Evolutionary conservation across 2,888 invertebrate species (phyloP).

Genomic region (Rotaria magnacalcarata): DNA sequence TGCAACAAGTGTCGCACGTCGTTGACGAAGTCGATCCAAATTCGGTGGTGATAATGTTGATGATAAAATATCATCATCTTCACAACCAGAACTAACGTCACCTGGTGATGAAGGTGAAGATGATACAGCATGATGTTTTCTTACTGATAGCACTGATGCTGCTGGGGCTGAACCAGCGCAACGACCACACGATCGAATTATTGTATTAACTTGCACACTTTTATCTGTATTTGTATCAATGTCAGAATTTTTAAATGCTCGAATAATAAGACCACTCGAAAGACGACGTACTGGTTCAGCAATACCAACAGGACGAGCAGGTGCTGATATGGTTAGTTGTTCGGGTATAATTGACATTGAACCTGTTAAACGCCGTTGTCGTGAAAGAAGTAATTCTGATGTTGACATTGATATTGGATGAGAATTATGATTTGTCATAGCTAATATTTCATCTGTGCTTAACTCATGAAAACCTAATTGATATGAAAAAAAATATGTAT

Average conservation of each 20-base stretch:
- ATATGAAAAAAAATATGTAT: background rate
- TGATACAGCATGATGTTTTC: background rate
- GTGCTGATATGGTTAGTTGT: background rate
- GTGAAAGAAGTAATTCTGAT: background rate
- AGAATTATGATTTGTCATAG: background rate
- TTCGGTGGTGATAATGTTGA: background rate
- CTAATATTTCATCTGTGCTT: constrained; percentile 12
- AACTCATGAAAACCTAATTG: constrained; percentile 16
- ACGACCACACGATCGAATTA: constrained; percentile 24
- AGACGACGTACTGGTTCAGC: constrained; percentile 4
- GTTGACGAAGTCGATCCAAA: background rate
- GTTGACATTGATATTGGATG: background rate
- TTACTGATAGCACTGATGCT: background rate
- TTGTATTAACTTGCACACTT: constrained; percentile 35
- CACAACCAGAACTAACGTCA: background rate
- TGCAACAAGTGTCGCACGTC: constrained; percentile 30
- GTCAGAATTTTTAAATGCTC: background rate
- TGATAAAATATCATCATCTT: background rate
- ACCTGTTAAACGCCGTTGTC: background rate
- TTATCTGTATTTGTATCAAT: background rate
- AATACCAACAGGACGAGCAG: background rate
- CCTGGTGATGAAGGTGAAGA: background rate
- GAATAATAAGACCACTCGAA: background rate
- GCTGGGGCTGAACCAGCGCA: background rate
- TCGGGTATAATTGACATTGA: background rate